phyloP scores from a whole-genome alignment of 2,113 vertebrate species.

The Scolopax mira region DNA sequence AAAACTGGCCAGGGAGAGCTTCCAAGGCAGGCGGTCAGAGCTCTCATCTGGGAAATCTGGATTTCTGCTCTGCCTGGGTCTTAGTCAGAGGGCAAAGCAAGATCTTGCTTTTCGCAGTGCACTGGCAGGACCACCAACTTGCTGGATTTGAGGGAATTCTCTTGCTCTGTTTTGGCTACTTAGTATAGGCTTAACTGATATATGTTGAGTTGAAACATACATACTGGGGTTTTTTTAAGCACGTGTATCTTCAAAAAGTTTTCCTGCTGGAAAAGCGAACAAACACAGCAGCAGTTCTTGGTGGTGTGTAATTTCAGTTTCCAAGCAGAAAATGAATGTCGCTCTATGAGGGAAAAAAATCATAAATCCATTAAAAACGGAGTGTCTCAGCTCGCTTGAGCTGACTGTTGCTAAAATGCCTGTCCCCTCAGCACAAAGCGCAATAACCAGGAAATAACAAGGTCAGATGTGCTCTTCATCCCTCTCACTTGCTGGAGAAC shows the following conservation, averaged over 20 bases:
- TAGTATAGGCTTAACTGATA: neutral
- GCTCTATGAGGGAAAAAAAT: neutral
- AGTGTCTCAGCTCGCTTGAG: rapidly evolving
- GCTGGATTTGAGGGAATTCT: neutral
- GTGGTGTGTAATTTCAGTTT: neutral
- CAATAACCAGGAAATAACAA: neutral
- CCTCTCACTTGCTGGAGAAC: slow-evolving; percentile 16
- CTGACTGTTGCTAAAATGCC: neutral
- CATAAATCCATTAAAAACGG: neutral
- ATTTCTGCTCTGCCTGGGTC: neutral
- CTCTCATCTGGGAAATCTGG: neutral
- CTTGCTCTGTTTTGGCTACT: neutral
- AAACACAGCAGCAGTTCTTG: neutral
- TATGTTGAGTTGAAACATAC: neutral
- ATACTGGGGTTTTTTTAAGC: neutral
- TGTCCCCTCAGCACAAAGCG: neutral
- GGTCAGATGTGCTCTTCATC: neutral
- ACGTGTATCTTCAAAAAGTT: neutral
- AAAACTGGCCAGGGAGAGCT: neutral
- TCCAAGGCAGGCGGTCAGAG: neutral
- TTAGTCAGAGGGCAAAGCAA: neutral
- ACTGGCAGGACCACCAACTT: neutral
- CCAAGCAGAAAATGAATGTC: neutral
- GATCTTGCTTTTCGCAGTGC: neutral
- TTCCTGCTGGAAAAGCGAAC: neutral